A percentile compares a stretch with the other conserved stretches of the same genome.
Conservation (phyloP, 2,888 invertebrate species). For the Eupithecia insigniata region DNA sequence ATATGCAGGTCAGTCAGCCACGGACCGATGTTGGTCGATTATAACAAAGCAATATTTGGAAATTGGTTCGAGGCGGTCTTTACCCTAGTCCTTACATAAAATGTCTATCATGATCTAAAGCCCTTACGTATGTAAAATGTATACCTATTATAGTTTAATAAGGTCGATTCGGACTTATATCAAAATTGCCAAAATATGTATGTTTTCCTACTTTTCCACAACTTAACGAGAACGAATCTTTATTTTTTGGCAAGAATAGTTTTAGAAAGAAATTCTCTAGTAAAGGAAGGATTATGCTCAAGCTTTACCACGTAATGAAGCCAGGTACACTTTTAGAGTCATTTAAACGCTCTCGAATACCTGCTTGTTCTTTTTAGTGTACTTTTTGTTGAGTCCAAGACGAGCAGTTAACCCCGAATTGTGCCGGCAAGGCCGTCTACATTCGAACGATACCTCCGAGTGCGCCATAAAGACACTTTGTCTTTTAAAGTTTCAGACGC, state of each 20-base stretch:
- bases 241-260: background rate
- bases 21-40: background rate
- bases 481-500: conserved; percentile 15
- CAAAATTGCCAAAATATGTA: background rate
- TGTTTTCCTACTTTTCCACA: background rate
- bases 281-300: background rate
- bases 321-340: background rate
- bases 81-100: background rate
- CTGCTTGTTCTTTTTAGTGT: conserved; percentile 20
- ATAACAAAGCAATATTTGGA: background rate
- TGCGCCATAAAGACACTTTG: conserved; percentile 37
- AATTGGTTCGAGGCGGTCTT: background rate
- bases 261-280: background rate
- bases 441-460: conserved; percentile 64
- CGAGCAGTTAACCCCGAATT: conserved; percentile 75
- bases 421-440: conserved; percentile 73
- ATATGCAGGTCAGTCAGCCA: conserved; percentile 6
- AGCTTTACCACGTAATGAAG: background rate
- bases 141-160: background rate
- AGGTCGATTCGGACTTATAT: background rate
- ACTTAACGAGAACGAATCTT: background rate
- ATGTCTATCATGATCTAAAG: too few relatives aligned
- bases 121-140: background rate
- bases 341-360: background rate
- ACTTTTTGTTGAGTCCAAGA: conserved; percentile 39